These are phyloP conservation scores for Diaperis boleti DNA, from an alignment of 2,888 invertebrate species.

Conservation along the genomic window DNA sequence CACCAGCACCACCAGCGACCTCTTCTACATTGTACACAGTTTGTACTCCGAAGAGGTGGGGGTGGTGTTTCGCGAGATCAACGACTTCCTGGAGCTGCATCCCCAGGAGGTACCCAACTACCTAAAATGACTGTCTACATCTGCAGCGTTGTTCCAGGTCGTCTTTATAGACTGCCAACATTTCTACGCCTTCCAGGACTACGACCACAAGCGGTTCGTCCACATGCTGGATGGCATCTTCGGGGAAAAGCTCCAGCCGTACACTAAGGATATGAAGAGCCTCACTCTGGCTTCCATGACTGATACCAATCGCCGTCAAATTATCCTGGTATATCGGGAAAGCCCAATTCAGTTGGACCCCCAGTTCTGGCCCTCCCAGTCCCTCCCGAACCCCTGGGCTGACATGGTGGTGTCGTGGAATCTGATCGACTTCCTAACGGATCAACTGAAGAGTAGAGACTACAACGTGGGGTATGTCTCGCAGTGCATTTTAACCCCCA, in stretches of 20 bases:
- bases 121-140: no score
- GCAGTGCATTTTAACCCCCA: slow-evolving; percentile 86
- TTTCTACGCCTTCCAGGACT: slow-evolving; percentile 78
- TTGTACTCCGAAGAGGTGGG: slow-evolving; percentile 80
- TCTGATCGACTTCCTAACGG: slow-evolving; percentile 73
- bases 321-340: slow-evolving; percentile 76
- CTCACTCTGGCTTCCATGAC: slow-evolving; percentile 75
- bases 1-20: slow-evolving; percentile 69
- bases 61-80: slow-evolving; percentile 74
- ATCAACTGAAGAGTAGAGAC: slow-evolving; percentile 70
- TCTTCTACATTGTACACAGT: slow-evolving; percentile 83
- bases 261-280: slow-evolving; percentile 68
- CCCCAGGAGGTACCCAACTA: slow-evolving; percentile 75
- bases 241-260: slow-evolving; percentile 74
- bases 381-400: slow-evolving; percentile 87
- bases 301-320: slow-evolving; percentile 69
- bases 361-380: slow-evolving; percentile 76
- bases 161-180: slow-evolving; percentile 88
- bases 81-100: slow-evolving; percentile 77
- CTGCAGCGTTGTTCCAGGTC: slow-evolving; percentile 70
- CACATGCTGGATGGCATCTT: slow-evolving; percentile 71
- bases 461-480: slow-evolving; percentile 77
- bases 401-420: slow-evolving; percentile 72
- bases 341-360: slow-evolving; percentile 66
- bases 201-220: slow-evolving; percentile 76